phyloP scores from a whole-genome alignment of 2,888 invertebrate genomes.

The Thereva nobilitata region DNA sequence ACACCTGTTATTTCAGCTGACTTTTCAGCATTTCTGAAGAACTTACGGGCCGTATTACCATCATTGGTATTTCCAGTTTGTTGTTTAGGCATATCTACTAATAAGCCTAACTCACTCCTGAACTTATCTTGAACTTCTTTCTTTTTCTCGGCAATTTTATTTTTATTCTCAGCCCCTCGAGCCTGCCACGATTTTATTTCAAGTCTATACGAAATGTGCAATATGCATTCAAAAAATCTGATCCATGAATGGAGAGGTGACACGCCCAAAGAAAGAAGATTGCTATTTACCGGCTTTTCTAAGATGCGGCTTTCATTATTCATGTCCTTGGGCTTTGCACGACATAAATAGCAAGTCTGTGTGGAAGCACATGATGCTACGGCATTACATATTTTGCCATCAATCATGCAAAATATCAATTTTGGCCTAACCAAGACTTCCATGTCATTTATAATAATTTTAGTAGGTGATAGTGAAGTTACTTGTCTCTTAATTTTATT shows the following conservation, averaged over 20 bases:
- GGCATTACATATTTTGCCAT: constrained; percentile 4
- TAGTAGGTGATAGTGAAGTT: background rate
- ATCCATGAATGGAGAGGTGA: too few relatives aligned
- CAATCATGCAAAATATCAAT: background rate
- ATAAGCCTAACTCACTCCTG: constrained; percentile 2
- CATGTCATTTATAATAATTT: background rate
- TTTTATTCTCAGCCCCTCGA: background rate
- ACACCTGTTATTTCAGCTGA: too few relatives aligned
- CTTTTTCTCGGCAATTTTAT: background rate
- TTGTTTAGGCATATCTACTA: constrained; percentile 5
- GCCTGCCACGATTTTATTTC: background rate
- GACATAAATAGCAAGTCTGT: too few relatives aligned
- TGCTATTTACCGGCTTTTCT: too few relatives aligned
- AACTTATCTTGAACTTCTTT: constrained; percentile 2
- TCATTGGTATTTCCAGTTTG: background rate
- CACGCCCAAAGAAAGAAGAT: too few relatives aligned
- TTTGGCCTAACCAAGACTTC: background rate
- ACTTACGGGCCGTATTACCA: too few relatives aligned
- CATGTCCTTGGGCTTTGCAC: too few relatives aligned
- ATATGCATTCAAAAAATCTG: too few relatives aligned
- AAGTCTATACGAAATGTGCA: too few relatives aligned
- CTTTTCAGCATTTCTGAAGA: too few relatives aligned
- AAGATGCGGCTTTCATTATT: too few relatives aligned
- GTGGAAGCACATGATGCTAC: background rate
- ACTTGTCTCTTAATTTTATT: background rate